Evolutionary conservation across 30 jellyfish, hydroid and myxozoan genomes (phyloP).

Genomic region (Catostylus mosaicus): DNA sequence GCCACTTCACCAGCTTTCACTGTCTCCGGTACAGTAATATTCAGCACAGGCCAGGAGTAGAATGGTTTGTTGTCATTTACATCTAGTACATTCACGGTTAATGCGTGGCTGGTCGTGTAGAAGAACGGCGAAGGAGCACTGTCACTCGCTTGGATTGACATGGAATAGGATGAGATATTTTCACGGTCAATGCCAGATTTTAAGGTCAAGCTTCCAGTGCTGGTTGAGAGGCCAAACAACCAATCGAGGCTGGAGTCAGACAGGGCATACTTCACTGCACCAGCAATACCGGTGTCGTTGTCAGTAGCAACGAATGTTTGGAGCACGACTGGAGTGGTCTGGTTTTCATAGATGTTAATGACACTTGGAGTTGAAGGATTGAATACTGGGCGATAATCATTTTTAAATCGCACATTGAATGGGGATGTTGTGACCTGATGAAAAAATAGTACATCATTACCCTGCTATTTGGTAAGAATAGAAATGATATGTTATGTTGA

Average conservation of each 20-base stretch:
- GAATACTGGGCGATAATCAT: constrained; percentile 76
- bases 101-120: constrained; percentile 21
- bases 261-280: constrained; percentile 39
- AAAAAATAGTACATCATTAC: not conserved
- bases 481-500: too few relatives aligned
- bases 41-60: constrained; percentile 60
- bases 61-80: constrained; percentile 78
- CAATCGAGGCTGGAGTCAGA: constrained; percentile 20
- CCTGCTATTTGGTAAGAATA: too few relatives aligned
- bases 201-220: constrained; percentile 58
- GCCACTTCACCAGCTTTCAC: constrained; percentile 57
- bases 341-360: constrained; percentile 63
- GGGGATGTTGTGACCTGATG: constrained; percentile 66
- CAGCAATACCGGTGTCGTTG: constrained; percentile 78
- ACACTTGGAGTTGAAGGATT: constrained; percentile 16
- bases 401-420: constrained; percentile 76
- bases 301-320: constrained; percentile 76
- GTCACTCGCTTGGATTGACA: constrained; percentile 72
- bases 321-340: constrained; percentile 37
- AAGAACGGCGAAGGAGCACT: constrained; percentile 92
- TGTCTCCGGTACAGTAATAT: constrained; percentile 69
- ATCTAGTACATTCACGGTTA: constrained; percentile 66
- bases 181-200: constrained; percentile 73
- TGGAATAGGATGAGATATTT: constrained; percentile 43
- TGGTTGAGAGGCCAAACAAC: constrained; percentile 43